These are phyloP conservation scores for Cirrhinus molitorella DNA, from an alignment of 2,797 vertebrate genomes.

Conservation along the genomic window DNA sequence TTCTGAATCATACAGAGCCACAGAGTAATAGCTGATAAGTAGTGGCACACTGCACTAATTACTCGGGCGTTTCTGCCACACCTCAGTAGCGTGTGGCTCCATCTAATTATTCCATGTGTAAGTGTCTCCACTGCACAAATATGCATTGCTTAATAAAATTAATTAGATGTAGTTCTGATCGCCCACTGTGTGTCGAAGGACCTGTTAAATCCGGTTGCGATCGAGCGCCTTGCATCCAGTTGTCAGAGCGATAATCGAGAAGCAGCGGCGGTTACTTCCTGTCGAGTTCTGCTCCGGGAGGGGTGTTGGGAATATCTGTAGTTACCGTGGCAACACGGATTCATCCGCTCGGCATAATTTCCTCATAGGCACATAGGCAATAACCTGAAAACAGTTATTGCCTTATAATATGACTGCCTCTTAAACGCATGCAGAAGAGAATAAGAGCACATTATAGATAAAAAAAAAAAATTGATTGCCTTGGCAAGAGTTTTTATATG, in stretches of 20 bases:
- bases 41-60: conserved; percentile 24
- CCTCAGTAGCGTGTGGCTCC: neutral
- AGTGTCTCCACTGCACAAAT: neutral
- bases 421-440: neutral
- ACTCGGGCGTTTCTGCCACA: conserved; percentile 9
- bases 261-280: neutral
- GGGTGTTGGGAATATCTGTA: conserved; percentile 56
- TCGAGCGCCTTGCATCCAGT: neutral
- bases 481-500: neutral
- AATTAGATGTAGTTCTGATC: neutral
- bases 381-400: conserved; percentile 36
- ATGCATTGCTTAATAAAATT: conserved; percentile 16
- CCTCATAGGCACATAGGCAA: conserved; percentile 26
- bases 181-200: neutral
- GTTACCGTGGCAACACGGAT: conserved; percentile 77
- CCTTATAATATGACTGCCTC: conserved; percentile 1
- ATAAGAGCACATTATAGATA: neutral
- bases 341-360: conserved; percentile 30
- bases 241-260: neutral
- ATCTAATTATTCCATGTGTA: neutral
- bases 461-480: neutral
- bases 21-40: neutral
- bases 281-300: neutral
- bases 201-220: neutral
- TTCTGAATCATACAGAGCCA: conserved; percentile 10